Conservation (phyloP, 2,113 vertebrate species). For the Corapipo altera region DNA sequence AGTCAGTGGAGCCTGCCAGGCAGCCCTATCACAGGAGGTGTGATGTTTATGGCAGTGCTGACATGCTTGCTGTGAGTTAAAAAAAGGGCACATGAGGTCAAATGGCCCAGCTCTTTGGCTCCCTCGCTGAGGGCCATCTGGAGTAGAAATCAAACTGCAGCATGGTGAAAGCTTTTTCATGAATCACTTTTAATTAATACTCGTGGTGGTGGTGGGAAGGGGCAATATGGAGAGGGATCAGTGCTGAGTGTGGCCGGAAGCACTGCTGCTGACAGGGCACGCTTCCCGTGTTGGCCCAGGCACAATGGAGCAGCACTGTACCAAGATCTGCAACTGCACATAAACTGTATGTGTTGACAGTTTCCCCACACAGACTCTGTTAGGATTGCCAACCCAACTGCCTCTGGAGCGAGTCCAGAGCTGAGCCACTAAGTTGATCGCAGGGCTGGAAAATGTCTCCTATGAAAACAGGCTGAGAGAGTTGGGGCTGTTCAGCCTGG, state of each 20-base stretch:
- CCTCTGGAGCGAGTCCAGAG: neutral
- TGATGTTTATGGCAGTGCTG: neutral
- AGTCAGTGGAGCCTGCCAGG: neutral
- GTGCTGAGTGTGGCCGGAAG: neutral
- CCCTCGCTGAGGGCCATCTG: neutral
- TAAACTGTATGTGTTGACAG: rapidly evolving
- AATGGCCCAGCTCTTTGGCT: neutral
- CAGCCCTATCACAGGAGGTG: neutral
- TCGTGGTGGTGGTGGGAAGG: neutral
- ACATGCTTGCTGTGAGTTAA: neutral
- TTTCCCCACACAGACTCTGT: neutral
- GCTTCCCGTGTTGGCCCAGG: neutral
- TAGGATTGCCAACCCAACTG: neutral
- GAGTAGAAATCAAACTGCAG: neutral
- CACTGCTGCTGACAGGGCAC: neutral
- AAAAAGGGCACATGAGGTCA: neutral
- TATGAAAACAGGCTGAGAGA: neutral
- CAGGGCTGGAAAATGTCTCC: neutral
- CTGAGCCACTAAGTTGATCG: neutral
- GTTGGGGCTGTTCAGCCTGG: neutral
- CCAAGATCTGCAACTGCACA: neutral
- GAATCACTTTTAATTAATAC: neutral
- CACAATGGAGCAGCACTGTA: rapidly evolving
- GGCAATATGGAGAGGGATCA: neutral
- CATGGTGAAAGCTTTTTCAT: neutral